Evolutionary conservation across 2,113 vertebrate genomes (phyloP).

Genomic region (Todiramphus chloris): DNA sequence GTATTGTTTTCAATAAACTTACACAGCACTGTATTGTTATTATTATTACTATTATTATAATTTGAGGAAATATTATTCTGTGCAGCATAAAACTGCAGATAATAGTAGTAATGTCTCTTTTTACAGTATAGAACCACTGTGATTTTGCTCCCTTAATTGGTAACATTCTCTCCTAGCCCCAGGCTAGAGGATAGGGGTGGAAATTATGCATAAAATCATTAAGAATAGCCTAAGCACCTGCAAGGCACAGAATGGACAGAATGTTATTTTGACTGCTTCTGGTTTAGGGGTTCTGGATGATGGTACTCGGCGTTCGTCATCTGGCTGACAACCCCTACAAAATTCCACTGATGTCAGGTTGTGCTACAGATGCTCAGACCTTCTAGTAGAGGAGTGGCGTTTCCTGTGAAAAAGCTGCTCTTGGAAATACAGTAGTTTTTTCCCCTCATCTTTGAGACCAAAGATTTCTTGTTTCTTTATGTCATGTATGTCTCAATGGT

Average conservation of each 20-base stretch:
- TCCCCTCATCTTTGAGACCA: neutral
- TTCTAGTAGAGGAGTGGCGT: neutral
- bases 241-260: neutral
- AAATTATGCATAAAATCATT: neutral
- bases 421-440: neutral
- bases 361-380: neutral
- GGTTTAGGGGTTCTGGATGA: neutral
- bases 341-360: neutral
- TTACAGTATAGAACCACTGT: neutral
- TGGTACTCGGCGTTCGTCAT: neutral
- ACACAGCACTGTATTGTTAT: neutral
- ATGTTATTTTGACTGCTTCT: neutral
- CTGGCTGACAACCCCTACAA: neutral
- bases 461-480: neutral
- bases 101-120: neutral
- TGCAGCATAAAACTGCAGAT: neutral
- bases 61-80: slow-evolving; percentile 22
- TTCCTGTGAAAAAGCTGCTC: neutral
- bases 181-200: neutral
- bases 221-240: neutral
- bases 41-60: neutral
- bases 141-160: slow-evolving; percentile 3
- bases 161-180: neutral
- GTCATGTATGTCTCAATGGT: neutral
- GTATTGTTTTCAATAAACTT: slow-evolving; percentile 55